Evolutionary conservation across 1,140 invertebrate species (phyloP).

Genomic region (Eciton burchellii): DNA sequence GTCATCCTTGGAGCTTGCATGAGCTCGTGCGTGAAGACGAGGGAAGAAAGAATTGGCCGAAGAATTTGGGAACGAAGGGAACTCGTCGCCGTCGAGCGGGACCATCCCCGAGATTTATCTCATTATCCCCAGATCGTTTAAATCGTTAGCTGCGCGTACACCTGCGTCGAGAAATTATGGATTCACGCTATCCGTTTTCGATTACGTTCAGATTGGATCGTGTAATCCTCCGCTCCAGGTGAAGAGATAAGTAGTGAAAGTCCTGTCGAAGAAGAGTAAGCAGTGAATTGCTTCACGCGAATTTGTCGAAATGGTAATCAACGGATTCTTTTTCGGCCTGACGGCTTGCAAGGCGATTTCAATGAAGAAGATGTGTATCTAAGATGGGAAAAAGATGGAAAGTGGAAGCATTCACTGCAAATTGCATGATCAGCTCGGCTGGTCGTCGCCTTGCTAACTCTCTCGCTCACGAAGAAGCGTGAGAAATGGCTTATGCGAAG

Average conservation of each 20-base stretch:
- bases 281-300: conserved; percentile 15
- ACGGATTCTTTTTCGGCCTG: not conserved
- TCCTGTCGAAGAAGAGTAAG: conserved; percentile 15
- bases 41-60: not conserved
- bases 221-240: not conserved
- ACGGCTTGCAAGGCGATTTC: not conserved
- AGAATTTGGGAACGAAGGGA: not conserved
- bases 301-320: conserved; percentile 14
- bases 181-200: not conserved
- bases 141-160: not conserved
- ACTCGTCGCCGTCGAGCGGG: not conserved
- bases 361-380: not conserved
- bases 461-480: conserved; percentile 7
- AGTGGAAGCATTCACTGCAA: conserved; percentile 13
- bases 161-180: not conserved
- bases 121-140: too few species aligned
- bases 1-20: not conserved
- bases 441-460: conserved; percentile 16
- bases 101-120: too few species aligned
- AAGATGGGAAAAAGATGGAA: conserved; percentile 33
- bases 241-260: conserved; percentile 15
- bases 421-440: conserved; percentile 20
- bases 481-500: conserved; percentile 49
- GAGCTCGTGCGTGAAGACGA: conserved; percentile 3
- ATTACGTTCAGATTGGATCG: not conserved